Evolutionary conservation across 2,797 vertebrate species (phyloP).

Genomic region (Mus minutoides): DNA sequence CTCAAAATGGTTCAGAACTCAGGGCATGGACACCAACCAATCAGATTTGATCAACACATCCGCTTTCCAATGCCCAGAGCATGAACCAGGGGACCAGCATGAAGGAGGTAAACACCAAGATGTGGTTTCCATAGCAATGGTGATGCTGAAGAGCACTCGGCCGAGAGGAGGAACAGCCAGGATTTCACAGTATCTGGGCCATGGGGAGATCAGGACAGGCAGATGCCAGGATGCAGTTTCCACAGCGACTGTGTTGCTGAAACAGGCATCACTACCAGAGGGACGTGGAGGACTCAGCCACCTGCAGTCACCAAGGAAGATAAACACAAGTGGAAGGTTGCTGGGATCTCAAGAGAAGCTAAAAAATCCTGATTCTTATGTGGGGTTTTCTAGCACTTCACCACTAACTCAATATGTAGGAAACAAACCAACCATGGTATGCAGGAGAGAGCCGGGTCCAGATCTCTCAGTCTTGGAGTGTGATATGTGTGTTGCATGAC

Average conservation of each 20-base stretch:
- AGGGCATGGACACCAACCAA: background rate
- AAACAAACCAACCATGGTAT: background rate
- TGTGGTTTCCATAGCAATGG: constrained; percentile 8
- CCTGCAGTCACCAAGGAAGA: background rate
- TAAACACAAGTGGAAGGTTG: background rate
- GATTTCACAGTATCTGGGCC: background rate
- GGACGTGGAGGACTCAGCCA: background rate
- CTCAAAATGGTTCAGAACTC: background rate
- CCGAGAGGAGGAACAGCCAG: background rate
- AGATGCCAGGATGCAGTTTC: background rate
- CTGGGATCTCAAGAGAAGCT: background rate
- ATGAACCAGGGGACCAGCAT: background rate
- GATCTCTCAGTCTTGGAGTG: background rate
- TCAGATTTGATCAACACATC: background rate
- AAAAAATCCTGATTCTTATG: background rate
- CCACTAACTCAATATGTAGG: background rate
- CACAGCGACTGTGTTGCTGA: background rate
- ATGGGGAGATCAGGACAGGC: background rate
- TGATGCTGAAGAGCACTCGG: background rate
- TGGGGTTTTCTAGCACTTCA: background rate
- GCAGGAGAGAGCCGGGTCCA: background rate
- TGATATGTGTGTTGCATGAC: rapidly evolving
- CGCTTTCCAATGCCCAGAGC: background rate
- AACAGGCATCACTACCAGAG: background rate
- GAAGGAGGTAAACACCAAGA: background rate